Percentiles rank a stretch among this genome's conserved stretches.
These are phyloP conservation scores for Zoanthus solanderi DNA, from an alignment of 92 coral and sea anemone species.

Conservation along the genomic window DNA sequence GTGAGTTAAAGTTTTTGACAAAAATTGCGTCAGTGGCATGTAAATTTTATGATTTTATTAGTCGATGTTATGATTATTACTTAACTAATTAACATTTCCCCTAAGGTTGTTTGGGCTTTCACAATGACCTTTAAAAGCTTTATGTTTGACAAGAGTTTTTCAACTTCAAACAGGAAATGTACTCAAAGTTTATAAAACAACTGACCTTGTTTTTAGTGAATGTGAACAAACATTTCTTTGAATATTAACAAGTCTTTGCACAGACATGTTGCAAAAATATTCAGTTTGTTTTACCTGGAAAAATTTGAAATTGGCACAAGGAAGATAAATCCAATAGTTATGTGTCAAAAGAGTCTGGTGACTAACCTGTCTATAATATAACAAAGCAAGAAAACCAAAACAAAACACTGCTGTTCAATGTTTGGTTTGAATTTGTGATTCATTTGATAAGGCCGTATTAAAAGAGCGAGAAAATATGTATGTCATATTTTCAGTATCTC, in stretches of 20 bases:
- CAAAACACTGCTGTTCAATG: too few relatives aligned
- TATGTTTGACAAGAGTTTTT: not conserved
- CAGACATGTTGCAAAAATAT: too few relatives aligned
- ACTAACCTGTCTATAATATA: too few relatives aligned
- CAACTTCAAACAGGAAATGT: not conserved
- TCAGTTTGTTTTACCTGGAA: too few relatives aligned
- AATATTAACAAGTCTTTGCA: not conserved
- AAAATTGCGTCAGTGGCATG: constrained; percentile 5
- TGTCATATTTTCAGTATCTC: too few relatives aligned
- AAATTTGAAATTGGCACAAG: too few relatives aligned
- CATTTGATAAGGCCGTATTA: too few relatives aligned
- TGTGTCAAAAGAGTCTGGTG: too few relatives aligned
- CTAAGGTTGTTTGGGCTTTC: not conserved
- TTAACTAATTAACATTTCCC: constrained; percentile 39
- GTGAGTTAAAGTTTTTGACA: not conserved
- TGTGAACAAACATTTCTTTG: not conserved
- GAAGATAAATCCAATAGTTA: too few relatives aligned
- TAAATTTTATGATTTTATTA: constrained; percentile 29
- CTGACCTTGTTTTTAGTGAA: not conserved
- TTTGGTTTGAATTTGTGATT: too few relatives aligned
- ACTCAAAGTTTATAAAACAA: not conserved
- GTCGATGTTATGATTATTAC: constrained; percentile 17
- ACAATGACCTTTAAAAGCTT: not conserved
- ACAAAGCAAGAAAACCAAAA: too few relatives aligned
- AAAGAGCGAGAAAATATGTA: too few relatives aligned